phyloP scores from a whole-genome alignment of 2,888 invertebrate genomes.

The Mythimna lalbum region DNA sequence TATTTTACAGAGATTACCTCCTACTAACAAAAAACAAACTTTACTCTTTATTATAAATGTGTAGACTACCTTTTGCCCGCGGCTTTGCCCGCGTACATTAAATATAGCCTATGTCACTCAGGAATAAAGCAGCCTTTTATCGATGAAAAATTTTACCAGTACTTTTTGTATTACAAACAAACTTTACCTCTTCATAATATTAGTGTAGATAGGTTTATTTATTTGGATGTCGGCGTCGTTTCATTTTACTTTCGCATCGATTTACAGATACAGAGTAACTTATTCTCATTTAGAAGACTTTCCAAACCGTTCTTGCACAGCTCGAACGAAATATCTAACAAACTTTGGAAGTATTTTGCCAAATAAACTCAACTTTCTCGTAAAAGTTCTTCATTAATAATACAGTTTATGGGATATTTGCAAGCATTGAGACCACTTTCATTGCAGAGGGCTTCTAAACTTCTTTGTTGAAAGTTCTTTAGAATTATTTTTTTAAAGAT shows the following conservation, averaged over 20 bases:
- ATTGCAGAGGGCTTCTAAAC: conserved; percentile 42
- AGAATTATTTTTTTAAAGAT: conserved; percentile 44
- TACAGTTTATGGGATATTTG: conserved; percentile 52
- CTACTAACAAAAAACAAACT: too few relatives aligned
- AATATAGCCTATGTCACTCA: too few relatives aligned
- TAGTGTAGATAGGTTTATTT: background rate
- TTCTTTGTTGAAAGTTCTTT: conserved; percentile 55
- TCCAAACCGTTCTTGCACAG: conserved; percentile 15
- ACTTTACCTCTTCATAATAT: too few relatives aligned
- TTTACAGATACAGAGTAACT: conserved; percentile 2
- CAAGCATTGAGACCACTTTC: conserved; percentile 40
- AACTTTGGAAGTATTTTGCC: conserved; percentile 31
- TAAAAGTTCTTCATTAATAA: conserved; percentile 29
- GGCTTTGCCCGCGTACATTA: too few relatives aligned
- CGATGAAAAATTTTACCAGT: too few relatives aligned
- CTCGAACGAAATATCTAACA: conserved; percentile 10
- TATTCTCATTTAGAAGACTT: conserved; percentile 21
- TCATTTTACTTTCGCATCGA: conserved; percentile 22
- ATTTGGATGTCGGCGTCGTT: conserved; percentile 11
- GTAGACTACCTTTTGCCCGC: too few relatives aligned
- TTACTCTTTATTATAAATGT: too few relatives aligned
- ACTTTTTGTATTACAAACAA: too few relatives aligned
- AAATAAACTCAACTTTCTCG: conserved; percentile 41
- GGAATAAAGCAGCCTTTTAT: too few relatives aligned
- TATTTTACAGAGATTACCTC: too few relatives aligned